Conservation (phyloP, 53 echinoderm and acorn worm species). For the Temnopleurus reevesii region DNA sequence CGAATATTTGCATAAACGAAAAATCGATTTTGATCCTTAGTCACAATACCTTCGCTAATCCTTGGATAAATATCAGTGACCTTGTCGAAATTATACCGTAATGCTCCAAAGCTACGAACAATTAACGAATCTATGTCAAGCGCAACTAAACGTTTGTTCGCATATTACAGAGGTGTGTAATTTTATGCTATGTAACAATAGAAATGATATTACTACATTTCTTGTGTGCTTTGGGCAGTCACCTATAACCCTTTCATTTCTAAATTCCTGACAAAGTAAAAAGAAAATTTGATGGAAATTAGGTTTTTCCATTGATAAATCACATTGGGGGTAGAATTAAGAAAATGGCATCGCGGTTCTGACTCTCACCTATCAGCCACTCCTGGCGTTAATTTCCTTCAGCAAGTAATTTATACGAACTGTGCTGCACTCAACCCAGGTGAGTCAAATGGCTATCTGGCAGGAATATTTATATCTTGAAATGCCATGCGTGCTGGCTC, state of each 20-base stretch:
- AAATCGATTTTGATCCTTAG: background rate
- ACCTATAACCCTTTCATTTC: background rate
- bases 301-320: too few species aligned
- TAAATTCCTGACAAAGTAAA: background rate
- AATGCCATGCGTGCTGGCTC: too few species aligned
- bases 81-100: background rate
- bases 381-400: too few species aligned
- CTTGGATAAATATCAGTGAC: background rate
- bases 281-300: too few species aligned
- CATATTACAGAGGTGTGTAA: background rate
- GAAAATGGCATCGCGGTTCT: too few species aligned
- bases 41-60: background rate
- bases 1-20: background rate
- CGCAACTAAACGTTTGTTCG: background rate
- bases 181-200: background rate
- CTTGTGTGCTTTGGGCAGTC: background rate
- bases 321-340: too few species aligned
- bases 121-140: constrained; percentile 18
- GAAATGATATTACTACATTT: background rate
- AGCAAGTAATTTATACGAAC: too few species aligned
- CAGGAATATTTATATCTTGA: too few species aligned
- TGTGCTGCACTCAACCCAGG: too few species aligned
- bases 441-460: too few species aligned
- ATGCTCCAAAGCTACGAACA: background rate
- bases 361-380: too few species aligned